A percentile compares a stretch with the other conserved stretches of the same genome.
These are phyloP conservation scores for Harlomillsia oculata DNA, from an alignment of 1,140 invertebrate species.

Conservation along the genomic window DNA sequence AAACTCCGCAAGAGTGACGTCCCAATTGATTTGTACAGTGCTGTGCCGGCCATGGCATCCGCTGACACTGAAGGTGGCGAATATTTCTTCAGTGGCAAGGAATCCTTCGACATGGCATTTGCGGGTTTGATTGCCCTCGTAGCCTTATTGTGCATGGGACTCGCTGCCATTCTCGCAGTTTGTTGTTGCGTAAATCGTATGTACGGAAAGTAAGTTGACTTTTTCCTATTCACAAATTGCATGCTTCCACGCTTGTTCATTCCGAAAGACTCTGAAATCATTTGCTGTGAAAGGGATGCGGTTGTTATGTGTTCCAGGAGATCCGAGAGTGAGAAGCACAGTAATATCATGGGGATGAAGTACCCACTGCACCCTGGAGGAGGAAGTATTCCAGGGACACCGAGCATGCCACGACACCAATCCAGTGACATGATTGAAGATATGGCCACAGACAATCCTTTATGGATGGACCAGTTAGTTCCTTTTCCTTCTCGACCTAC, in stretches of 20 bases:
- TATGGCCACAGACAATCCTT: conserved; percentile 78
- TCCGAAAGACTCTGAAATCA: background rate
- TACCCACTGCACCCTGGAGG: conserved; percentile 28
- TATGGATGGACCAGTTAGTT: conserved; percentile 82
- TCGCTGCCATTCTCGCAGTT: conserved; percentile 73
- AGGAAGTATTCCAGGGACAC: conserved; percentile 24
- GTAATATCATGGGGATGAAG: conserved; percentile 28
- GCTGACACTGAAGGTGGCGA: conserved; percentile 18
- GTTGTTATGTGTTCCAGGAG: conserved; percentile 8
- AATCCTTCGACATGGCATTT: conserved; percentile 72
- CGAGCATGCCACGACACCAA: conserved; percentile 15
- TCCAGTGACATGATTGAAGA: conserved; percentile 56
- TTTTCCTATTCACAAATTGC: background rate
- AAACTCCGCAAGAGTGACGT: conserved; percentile 16
- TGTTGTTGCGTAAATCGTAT: conserved; percentile 64
- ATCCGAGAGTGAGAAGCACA: conserved; percentile 23
- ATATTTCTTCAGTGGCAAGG: conserved; percentile 42
- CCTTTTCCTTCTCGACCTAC: background rate
- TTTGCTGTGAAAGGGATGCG: background rate
- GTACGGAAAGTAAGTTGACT: conserved; percentile 41
- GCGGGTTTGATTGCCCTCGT: conserved; percentile 74
- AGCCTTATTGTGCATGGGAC: conserved; percentile 73
- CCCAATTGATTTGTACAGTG: conserved; percentile 29
- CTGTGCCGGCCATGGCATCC: conserved; percentile 27
- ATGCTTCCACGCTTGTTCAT: background rate